A percentile compares a stretch with the other conserved stretches of the same genome.
phyloP scores from a whole-genome alignment of 1,140 invertebrate genomes.

The Hesperophylax magnus region DNA sequence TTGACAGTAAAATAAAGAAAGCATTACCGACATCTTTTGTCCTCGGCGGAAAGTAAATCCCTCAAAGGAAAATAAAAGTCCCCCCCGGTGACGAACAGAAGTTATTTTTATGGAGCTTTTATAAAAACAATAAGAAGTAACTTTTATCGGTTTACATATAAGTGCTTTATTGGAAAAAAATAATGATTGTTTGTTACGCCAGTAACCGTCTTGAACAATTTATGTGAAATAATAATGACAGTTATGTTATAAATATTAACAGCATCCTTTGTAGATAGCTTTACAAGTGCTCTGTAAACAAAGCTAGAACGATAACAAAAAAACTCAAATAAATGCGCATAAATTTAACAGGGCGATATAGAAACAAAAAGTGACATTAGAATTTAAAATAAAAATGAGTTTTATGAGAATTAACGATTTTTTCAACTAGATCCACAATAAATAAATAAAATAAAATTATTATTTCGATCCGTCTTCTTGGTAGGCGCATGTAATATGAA shows the following conservation, averaged over 20 bases:
- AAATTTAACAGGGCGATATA: too few relatives aligned
- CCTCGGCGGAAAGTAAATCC: constrained; percentile 1
- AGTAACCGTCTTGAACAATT: neutral
- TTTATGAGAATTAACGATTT: too few relatives aligned
- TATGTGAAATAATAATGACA: neutral
- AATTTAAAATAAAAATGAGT: too few relatives aligned
- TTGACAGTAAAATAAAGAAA: constrained; percentile 45
- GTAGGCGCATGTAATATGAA: too few relatives aligned
- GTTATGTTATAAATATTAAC: neutral
- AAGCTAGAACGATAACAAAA: too few relatives aligned
- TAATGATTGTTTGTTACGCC: neutral
- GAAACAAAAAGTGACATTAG: too few relatives aligned
- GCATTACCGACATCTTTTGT: constrained; percentile 36
- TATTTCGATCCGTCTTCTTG: too few relatives aligned
- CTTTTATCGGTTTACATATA: neutral
- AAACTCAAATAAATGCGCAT: too few relatives aligned
- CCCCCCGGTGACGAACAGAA: constrained; percentile 16
- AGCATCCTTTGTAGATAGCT: neutral
- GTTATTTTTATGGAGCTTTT: constrained; percentile 19
- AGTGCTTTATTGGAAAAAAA: neutral
- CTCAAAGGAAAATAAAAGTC: neutral
- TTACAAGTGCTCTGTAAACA: too few relatives aligned
- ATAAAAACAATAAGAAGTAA: neutral
- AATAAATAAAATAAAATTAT: too few relatives aligned
- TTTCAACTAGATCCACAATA: too few relatives aligned